These are phyloP conservation scores for Oxyura jamaicensis DNA, from an alignment of 2,113 vertebrate species.

Conservation along the genomic window DNA sequence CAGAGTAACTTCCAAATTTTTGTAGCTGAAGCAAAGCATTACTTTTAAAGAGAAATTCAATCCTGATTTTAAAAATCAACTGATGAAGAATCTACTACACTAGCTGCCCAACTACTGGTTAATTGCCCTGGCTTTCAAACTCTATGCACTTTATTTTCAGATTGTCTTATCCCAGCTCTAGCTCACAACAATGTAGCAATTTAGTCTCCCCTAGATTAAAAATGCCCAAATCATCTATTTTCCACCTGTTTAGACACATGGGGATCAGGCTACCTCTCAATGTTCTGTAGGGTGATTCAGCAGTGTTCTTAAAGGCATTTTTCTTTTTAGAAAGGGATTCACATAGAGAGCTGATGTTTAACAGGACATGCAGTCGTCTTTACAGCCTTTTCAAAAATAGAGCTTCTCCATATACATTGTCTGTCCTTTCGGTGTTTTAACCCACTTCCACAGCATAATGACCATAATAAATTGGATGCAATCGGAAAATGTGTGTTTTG, in stretches of 20 bases:
- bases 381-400: background rate
- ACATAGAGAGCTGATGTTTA: background rate
- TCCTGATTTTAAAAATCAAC: background rate
- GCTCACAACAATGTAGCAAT: background rate
- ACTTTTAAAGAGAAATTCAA: background rate
- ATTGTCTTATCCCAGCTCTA: background rate
- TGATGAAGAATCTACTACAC: background rate
- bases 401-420: background rate
- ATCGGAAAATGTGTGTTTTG: background rate
- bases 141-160: background rate
- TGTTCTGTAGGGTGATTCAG: background rate
- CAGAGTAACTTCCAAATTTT: background rate
- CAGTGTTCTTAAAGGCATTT: background rate
- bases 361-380: background rate
- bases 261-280: background rate
- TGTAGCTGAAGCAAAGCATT: background rate
- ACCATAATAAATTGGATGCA: background rate
- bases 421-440: background rate
- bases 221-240: accelerated
- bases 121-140: background rate
- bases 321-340: background rate
- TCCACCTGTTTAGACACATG: background rate
- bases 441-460: background rate
- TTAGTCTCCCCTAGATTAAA: background rate
- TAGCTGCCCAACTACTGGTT: background rate